Evolutionary conservation across 2,888 invertebrate species (phyloP).

Genomic region (Conops quadrifasciatus): DNA sequence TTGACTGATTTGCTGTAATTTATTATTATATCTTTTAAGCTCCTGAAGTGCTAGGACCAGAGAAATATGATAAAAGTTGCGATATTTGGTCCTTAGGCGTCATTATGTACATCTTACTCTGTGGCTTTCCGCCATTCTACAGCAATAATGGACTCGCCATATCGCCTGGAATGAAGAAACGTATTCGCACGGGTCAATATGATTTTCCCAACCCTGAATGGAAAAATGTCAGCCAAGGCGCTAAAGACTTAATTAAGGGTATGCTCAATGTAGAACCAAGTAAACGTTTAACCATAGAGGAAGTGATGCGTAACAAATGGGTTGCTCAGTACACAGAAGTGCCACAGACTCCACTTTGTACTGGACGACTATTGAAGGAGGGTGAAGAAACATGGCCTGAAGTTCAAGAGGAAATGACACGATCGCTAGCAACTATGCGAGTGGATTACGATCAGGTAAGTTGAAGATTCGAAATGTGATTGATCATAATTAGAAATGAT

Average conservation of each 20-base stretch:
- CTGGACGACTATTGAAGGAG: conserved; percentile 87
- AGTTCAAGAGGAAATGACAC: conserved; percentile 98
- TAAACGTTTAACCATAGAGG: conserved; percentile 86
- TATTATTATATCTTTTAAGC: conserved; percentile 48
- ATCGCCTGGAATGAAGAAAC: conserved; percentile 98
- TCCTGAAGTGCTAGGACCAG: conserved; percentile 88
- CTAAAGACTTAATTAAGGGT: conserved; percentile 93
- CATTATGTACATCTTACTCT: conserved; percentile 98
- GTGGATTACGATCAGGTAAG: conserved; percentile 92
- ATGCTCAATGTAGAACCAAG: conserved; percentile 95
- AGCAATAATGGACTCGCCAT: conserved; percentile 97
- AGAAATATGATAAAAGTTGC: conserved; percentile 98
- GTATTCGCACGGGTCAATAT: conserved; percentile 88
- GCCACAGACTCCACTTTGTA: conserved; percentile 94
- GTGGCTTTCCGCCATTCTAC: conserved; percentile 99
- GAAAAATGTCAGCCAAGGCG: conserved; percentile 92
- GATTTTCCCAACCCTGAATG: conserved; percentile 97
- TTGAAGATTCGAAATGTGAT: conserved; percentile 26
- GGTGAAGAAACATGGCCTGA: conserved; percentile 95
- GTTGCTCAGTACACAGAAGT: conserved; percentile 84
- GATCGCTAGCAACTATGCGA: conserved; percentile 96
- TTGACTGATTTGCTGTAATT: background rate
- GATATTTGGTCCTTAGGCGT: conserved; percentile 99
- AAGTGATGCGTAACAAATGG: conserved; percentile 90
- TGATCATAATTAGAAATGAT: background rate